These are phyloP conservation scores for Cyprinus carpio DNA, from an alignment of 2,113 vertebrate genomes.

Conservation along the genomic window DNA sequence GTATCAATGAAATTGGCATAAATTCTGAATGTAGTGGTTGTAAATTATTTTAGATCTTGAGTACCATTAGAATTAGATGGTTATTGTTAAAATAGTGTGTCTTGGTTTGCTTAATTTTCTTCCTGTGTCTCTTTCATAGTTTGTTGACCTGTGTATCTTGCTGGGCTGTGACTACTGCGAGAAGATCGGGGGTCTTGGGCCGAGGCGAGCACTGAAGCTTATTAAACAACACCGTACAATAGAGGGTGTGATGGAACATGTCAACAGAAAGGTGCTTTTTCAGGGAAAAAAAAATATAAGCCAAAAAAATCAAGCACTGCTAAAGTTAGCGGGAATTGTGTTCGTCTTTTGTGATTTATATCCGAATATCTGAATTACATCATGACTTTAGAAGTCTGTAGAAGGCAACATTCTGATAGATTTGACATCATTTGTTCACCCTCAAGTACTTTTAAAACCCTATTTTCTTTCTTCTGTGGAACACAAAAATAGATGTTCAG, in stretches of 20 bases:
- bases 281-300: no score
- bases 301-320: neutral
- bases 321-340: neutral
- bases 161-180: constrained; percentile 84
- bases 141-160: constrained; percentile 84
- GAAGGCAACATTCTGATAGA: neutral
- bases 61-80: neutral
- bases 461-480: neutral
- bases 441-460: neutral
- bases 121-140: constrained; percentile 63
- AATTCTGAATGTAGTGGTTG: neutral
- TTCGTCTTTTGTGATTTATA: neutral
- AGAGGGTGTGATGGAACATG: constrained; percentile 71
- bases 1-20: neutral
- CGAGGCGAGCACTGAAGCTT: constrained; percentile 75
- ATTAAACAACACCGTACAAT: constrained; percentile 77
- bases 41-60: neutral
- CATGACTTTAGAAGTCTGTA: neutral
- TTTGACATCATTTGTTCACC: neutral
- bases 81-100: neutral
- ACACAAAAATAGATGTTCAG: neutral
- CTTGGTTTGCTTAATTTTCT: neutral
- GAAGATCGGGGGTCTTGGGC: constrained; percentile 77
- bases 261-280: constrained; percentile 72
- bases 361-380: neutral